Evolutionary conservation across 2,797 vertebrate species (phyloP), one percentile per base, ranked within the genome.

Genomic region (Sebastes melanostomus): DNA sequence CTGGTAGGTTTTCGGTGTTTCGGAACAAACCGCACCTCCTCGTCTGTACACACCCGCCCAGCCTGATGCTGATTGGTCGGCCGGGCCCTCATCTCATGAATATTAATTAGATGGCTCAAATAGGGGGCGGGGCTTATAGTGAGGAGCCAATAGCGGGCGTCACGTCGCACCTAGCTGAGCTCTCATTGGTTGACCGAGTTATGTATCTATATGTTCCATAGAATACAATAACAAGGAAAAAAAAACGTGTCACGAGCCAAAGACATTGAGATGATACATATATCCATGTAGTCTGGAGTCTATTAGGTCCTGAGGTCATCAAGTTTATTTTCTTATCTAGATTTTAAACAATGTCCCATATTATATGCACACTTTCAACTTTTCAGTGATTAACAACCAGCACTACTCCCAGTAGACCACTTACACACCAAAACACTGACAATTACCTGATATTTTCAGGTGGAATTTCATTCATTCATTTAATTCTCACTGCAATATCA

Each of bases 131-230:
- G 65, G 8, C 0, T 9, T 73, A 0, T 0, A 16, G 18, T 3
- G 10, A 30, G 3, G 2, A 60, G 54, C 82, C 86, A 88, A 86
- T 88, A 4, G 63, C 2, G 1, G 20, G n/a, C 0, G 22, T 3
- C n/a, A 10, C 9, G 0, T 2, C 1, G 10, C 22, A 12, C 1
- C 7, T 1, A 29, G 1, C 8, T 11, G 52, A 5, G 2, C 3
- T 50, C 12, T 74, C 22, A 90, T 93, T 93, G 91, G 93, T 87
- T 90, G 78, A 80, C 77, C 20, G 69, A 80, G 72, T 91, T 91
- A 85, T 24, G 85, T 86, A 66, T 70, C 9, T 1, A 46, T 11
- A 24, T 6, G 24, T 2, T 1, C 11, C 6, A 3, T 8, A 27
- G 56, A 75, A 79, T 69, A 63, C 1, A 65, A 66, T 32, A 54